Evolutionary conservation across 2,113 vertebrate genomes (phyloP), one percentile per base, ranked within the genome.

Genomic region (Sterna hirundo): DNA sequence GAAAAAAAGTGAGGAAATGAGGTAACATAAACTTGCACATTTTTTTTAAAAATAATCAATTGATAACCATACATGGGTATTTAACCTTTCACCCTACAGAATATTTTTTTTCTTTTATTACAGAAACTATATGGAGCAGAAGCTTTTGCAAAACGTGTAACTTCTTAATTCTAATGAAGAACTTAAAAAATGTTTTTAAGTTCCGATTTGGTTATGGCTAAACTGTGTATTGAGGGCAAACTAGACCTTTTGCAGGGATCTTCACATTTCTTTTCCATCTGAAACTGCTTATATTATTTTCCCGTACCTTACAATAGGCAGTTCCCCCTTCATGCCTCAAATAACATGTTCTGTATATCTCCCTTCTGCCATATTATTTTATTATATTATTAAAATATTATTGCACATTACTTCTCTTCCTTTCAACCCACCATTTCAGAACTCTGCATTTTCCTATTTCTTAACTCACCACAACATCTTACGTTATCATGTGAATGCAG

Each of bases 401-500:
- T 1, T 68, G 18, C 18, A 13, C 27, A 30, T 57, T 36, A 65
- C 30, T 47, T 20, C 54, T 26, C 6, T 9, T 13, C 18, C 61
- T 75, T 61, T 54, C 49, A 1, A 22, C 3, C 15, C 46, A 90
- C 13, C 51, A 49, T 25, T 74, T 58, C 82, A 82, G 65, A 78
- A 30, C 6, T 21, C 29, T 36, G 9, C 13, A 49, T 58, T 65
- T 52, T 76, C 40, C 9, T 2, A 1, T 57, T 22, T 77, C 58
- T 25, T n/a, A 42, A 65, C 20, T 65, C 54, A 74, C 34, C 25
- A 29, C 5, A 32, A 5, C 2, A 64, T 5, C 36, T 32, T 13
- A n/a, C 0, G 0, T 27, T 51, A n/a, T 10, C 15, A 34, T 2
- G 10, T 16, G 5, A 62, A 36, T 15, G 21, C 44, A 81, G 27